phyloP scores from a whole-genome alignment of 2,888 invertebrate species.

The Trissoscelio sp. region DNA sequence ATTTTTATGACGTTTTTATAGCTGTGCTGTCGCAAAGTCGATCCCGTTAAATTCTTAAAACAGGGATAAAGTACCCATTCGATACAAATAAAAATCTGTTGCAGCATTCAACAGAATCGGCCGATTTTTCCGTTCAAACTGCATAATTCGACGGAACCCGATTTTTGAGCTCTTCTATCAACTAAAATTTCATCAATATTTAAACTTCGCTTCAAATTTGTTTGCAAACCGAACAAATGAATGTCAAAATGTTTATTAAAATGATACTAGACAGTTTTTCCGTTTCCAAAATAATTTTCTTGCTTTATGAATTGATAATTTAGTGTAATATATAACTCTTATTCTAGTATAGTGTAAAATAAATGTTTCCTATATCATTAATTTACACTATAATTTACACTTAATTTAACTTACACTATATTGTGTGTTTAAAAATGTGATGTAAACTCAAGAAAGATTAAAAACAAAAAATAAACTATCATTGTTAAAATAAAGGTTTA shows the following conservation, averaged over 20 bases:
- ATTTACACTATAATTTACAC: no score
- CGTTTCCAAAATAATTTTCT: not conserved
- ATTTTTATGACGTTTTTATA: constrained; percentile 59
- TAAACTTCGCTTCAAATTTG: constrained; percentile 11
- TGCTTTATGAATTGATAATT: no score
- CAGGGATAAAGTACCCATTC: constrained; percentile 50
- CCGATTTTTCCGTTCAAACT: constrained; percentile 39
- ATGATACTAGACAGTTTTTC: not conserved
- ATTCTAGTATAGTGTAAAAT: no score
- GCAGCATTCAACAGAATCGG: constrained; percentile 50
- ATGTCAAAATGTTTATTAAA: not conserved
- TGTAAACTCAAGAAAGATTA: no score
- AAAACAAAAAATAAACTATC: no score
- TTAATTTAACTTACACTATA: no score
- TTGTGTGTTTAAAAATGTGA: no score
- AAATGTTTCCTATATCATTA: no score
- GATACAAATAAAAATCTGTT: constrained; percentile 64
- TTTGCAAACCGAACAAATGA: constrained; percentile 7
- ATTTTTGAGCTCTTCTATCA: not conserved
- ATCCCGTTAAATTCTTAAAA: constrained; percentile 54
- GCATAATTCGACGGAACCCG: constrained; percentile 24
- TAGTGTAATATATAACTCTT: no score
- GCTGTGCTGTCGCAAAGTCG: constrained; percentile 37
- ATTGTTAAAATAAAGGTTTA: no score
- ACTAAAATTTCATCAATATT: constrained; percentile 20